Conservation (phyloP, 2,888 invertebrate species). For the Malthinus seriepunctatus region DNA sequence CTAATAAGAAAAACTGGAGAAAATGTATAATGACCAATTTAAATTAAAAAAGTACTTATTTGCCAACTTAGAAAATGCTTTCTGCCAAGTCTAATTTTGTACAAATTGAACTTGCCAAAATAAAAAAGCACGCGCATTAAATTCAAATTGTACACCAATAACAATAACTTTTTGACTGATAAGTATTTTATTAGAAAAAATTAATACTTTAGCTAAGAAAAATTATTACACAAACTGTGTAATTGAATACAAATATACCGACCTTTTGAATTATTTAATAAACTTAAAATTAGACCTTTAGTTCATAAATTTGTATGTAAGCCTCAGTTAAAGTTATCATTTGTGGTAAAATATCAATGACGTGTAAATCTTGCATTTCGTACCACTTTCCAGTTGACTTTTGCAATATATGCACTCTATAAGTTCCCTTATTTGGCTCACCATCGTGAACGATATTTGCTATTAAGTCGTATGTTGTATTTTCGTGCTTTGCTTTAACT, state of each 20-base stretch:
- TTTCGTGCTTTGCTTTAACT: conserved; percentile 73
- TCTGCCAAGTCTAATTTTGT: neutral
- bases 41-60: neutral
- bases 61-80: neutral
- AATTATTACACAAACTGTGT: too few species aligned
- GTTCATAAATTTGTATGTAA: conserved; percentile 89
- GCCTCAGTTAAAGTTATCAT: conserved; percentile 99
- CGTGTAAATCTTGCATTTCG: conserved; percentile 93
- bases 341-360: conserved; percentile 96
- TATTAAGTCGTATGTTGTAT: conserved; percentile 94
- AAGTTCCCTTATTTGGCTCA: conserved; percentile 92
- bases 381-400: conserved; percentile 84
- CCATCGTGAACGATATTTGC: conserved; percentile 99
- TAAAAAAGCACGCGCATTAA: too few species aligned
- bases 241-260: too few species aligned
- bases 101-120: too few species aligned
- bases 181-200: too few species aligned
- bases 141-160: too few species aligned
- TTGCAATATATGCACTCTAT: conserved; percentile 91
- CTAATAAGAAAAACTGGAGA: too few species aligned
- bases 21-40: neutral
- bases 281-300: conserved; percentile 34
- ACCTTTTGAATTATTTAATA: neutral
- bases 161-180: too few species aligned
- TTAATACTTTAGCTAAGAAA: too few species aligned